phyloP scores from a whole-genome alignment of 1,140 invertebrate genomes.

The Cydia fagiglandana region DNA sequence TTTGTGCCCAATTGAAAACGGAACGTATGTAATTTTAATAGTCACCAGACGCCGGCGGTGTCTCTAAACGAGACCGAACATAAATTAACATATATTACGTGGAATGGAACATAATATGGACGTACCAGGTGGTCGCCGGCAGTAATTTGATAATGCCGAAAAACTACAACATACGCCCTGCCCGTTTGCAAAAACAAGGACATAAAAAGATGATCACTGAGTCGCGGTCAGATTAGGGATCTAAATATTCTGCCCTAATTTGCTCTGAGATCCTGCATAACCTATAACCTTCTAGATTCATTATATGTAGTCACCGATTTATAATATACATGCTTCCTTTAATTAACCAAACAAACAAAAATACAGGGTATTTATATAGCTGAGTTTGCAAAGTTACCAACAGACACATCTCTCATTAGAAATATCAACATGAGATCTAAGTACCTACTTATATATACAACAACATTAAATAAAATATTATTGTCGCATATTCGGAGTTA shows the following conservation, averaged over 20 bases:
- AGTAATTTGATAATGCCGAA: constrained; percentile 63
- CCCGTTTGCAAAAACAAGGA: constrained; percentile 46
- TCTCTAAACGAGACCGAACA: constrained; percentile 38
- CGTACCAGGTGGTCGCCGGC: constrained; percentile 45
- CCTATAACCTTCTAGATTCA: neutral
- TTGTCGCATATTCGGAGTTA: too few species aligned
- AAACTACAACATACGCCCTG: constrained; percentile 50
- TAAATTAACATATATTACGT: constrained; percentile 49
- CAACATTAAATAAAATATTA: too few species aligned
- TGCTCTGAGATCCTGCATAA: neutral
- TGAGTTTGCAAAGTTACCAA: too few species aligned
- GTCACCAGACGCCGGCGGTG: neutral
- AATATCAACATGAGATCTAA: too few species aligned
- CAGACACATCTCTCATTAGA: too few species aligned
- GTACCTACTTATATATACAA: too few species aligned
- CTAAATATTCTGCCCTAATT: neutral
- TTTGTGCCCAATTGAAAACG: constrained; percentile 33
- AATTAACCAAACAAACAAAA: too few species aligned
- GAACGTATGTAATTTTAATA: constrained; percentile 9
- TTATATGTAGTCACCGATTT: too few species aligned
- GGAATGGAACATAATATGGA: constrained; percentile 28
- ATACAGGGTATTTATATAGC: too few species aligned
- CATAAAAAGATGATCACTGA: constrained; percentile 32
- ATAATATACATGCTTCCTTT: too few species aligned
- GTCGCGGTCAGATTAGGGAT: neutral